These are phyloP conservation scores for Harpegnathos saltator DNA, from an alignment of 1,140 invertebrate species.

Conservation along the genomic window DNA sequence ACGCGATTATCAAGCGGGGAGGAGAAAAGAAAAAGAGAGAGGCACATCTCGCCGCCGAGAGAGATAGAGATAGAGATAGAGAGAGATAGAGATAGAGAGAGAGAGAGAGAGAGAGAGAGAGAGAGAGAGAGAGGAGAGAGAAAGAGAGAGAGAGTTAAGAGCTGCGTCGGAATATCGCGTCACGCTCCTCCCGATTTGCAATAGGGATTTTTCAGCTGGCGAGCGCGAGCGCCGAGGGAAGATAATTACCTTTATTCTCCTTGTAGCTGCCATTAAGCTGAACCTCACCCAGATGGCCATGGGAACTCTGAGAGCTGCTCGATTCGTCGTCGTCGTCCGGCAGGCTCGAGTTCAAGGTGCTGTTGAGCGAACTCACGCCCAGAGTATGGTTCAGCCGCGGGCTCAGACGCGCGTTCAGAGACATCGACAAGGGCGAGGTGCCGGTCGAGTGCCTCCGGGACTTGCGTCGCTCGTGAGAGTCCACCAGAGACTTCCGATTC, in stretches of 20 bases:
- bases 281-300: constrained; percentile 84
- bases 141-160: neutral
- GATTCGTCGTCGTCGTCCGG: constrained; percentile 87
- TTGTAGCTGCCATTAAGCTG: constrained; percentile 87
- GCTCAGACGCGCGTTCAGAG: constrained; percentile 80
- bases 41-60: too few species aligned
- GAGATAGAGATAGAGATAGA: too few species aligned
- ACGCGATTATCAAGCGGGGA: too few species aligned
- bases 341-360: constrained; percentile 82
- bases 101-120: neutral
- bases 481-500: constrained; percentile 89
- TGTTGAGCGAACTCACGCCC: constrained; percentile 82
- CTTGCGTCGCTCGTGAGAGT: constrained; percentile 90
- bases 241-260: constrained; percentile 86
- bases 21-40: neutral
- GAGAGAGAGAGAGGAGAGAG: neutral
- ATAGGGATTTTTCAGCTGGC: neutral
- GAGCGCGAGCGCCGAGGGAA: neutral
- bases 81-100: too few species aligned
- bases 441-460: constrained; percentile 91
- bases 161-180: too few species aligned
- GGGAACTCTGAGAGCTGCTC: constrained; percentile 87
- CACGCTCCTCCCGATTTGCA: neutral
- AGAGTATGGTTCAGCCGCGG: constrained; percentile 82
- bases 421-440: constrained; percentile 87